A percentile compares a stretch with the other conserved stretches of the same genome.
These are phyloP conservation scores for Brachionichthys hirsutus DNA, from an alignment of 2,113 vertebrate genomes.

Conservation along the genomic window DNA sequence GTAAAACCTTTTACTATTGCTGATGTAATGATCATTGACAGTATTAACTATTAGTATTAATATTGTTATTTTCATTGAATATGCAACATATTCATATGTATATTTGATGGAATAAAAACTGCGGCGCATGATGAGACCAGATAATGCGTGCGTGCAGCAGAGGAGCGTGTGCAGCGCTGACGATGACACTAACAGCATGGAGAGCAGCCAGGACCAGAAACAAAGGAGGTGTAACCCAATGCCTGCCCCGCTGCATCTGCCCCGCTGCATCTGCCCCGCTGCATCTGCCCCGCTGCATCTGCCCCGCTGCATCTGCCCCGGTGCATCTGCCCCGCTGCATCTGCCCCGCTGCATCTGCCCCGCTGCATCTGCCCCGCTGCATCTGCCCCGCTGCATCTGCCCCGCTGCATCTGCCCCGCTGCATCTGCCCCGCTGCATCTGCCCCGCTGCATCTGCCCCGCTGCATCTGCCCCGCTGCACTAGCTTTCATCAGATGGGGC, in stretches of 20 bases:
- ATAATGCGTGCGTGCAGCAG: constrained; percentile 4
- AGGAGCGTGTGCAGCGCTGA: constrained; percentile 7
- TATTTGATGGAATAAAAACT: background rate
- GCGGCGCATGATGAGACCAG: background rate
- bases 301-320: background rate
- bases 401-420: constrained; percentile 17
- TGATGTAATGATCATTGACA: too few species aligned
- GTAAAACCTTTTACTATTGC: too few species aligned
- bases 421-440: constrained; percentile 13
- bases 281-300: constrained; percentile 13
- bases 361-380: constrained; percentile 1
- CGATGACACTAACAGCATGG: constrained; percentile 42
- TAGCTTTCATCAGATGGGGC: constrained; percentile 20
- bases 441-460: background rate
- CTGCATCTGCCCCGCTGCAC: constrained; percentile 17
- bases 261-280: constrained; percentile 14
- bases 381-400: constrained; percentile 16
- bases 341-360: constrained; percentile 18
- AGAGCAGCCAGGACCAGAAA: constrained; percentile 8
- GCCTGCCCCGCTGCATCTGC: constrained; percentile 20
- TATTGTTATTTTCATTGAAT: background rate
- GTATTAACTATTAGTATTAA: too few species aligned
- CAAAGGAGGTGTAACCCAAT: constrained; percentile 39
- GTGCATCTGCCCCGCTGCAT: constrained; percentile 17
- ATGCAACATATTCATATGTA: background rate